Base-by-base conservation (phyloP, 2,888 invertebrate species). In the Tipula vernalis region DNA sequence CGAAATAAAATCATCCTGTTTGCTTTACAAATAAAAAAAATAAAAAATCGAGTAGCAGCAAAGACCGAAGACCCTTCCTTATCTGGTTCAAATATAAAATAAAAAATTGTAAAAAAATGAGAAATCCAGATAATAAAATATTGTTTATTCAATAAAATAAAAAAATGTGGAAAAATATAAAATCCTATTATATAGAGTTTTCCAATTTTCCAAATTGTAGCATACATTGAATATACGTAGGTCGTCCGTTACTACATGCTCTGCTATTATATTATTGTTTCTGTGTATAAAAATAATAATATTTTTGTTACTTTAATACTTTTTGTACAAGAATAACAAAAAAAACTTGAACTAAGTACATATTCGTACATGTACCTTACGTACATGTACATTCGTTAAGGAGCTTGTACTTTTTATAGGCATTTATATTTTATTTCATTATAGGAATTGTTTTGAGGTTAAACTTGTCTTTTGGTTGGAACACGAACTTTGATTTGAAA, bases 131-230 rank as follows among this genome's bases (percentile, higher is more conserved):
- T 71, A 28, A 28, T 28, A 71, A 71, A 71, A 71, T 71, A 71
- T 71, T 71, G 71, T 71, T 71, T 71, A 71, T 71, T 71, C 71
- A 71, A 71, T 71, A 71, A 71, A 71, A 71, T 71, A 71, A 71
- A 71, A 51, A 28, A 71, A 18, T 57, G 57, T 57, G 15, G 6
- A 71, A 51, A 51, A 71, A 28, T 71, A 28, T 71, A 71, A 28
- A 51, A 71, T 71, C 71, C 71, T 71, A 71, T 71, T 71, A 28
- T 71, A 28, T 28, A 28, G 71, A 71, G 10, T 71, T 71, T 71
- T 71, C 71, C 71, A 71, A 71, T 71, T 71, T 71, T 28, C 71
- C 28, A 71, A 71, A 71, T 10, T 71, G 8, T 28, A 28, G 4
- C 28, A 28, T 71, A 12, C 15, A 51, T 57, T 18, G 57, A 28